phyloP scores from a whole-genome alignment of 1,140 invertebrate genomes.

The Drosophila prosaltans region DNA sequence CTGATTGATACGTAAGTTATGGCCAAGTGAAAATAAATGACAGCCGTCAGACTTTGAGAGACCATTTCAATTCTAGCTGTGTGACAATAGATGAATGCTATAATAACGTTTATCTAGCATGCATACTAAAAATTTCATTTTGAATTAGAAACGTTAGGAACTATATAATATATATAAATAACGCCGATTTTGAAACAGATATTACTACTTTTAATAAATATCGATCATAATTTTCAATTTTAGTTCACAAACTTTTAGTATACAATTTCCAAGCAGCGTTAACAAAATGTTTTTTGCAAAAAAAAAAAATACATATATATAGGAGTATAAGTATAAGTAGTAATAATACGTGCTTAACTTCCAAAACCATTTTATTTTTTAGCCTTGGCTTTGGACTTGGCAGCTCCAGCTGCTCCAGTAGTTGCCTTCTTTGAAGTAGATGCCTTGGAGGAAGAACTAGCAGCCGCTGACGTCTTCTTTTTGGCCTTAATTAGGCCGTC shows the following conservation, averaged over 20 bases:
- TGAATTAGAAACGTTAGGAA: too few species aligned
- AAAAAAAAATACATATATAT: not conserved
- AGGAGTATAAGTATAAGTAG: not conserved
- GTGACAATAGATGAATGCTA: constrained; percentile 24
- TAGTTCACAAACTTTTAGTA: not conserved
- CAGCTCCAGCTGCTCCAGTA: constrained; percentile 19
- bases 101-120: not conserved
- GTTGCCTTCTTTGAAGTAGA: constrained; percentile 49
- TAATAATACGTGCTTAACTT: not conserved
- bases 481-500: constrained; percentile 90
- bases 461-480: constrained; percentile 57
- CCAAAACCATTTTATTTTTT: constrained; percentile 50
- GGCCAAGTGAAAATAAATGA: not conserved
- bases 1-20: not conserved
- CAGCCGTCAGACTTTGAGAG: not conserved
- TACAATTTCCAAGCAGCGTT: constrained; percentile 1
- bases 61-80: not conserved
- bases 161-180: not conserved
- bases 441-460: constrained; percentile 39
- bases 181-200: not conserved
- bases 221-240: not conserved
- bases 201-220: not conserved
- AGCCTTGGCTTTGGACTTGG: constrained; percentile 62
- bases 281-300: not conserved
- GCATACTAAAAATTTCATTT: too few species aligned